phyloP scores from a whole-genome alignment of 2,888 invertebrate species.

The Allygus modestus region DNA sequence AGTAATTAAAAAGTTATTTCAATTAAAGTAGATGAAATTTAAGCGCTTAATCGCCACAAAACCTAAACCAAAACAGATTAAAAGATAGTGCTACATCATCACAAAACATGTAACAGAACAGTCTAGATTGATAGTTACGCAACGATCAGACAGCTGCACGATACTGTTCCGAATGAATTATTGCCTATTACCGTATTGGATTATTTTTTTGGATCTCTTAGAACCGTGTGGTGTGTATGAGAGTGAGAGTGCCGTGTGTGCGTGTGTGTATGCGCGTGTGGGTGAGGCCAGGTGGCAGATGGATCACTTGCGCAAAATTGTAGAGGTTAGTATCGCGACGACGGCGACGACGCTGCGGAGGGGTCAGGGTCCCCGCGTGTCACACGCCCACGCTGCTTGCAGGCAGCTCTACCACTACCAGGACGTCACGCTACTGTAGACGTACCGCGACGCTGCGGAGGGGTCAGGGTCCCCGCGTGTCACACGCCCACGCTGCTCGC shows the following conservation, averaged over 20 bases:
- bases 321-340: background rate
- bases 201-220: no score
- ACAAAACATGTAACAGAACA: no score
- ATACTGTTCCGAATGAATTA: background rate
- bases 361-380: background rate
- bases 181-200: background rate
- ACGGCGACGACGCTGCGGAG: background rate
- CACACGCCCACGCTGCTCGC: background rate
- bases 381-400: background rate
- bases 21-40: no score
- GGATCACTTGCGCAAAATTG: background rate
- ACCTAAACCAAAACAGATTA: no score
- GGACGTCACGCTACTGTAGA: no score
- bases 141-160: no score
- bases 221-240: no score
- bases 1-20: no score
- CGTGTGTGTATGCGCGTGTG: background rate
- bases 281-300: background rate
- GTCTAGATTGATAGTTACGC: no score
- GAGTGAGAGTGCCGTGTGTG: background rate
- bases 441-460: background rate
- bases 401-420: no score
- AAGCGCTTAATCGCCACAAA: no score
- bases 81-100: no score
- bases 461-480: background rate